Evolutionary conservation across 2,797 vertebrate species (phyloP).

Genomic region (Aselliscus stoliczkanus): DNA sequence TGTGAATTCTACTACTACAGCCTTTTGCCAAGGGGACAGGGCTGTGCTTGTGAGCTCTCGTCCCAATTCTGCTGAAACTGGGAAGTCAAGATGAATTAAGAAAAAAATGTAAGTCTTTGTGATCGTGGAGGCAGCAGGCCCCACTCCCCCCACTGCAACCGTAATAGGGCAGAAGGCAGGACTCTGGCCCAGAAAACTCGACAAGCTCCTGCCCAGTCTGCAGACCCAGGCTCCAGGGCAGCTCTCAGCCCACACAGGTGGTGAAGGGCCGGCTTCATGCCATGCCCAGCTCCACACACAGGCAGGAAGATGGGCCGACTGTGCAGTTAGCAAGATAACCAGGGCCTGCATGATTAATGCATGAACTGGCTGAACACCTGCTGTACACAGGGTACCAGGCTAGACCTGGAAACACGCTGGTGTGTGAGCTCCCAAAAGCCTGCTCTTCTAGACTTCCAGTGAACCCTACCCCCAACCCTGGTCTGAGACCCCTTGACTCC

Average conservation of each 20-base stretch:
- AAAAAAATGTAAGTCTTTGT: not conserved
- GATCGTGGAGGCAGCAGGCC: not conserved
- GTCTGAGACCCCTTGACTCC: not conserved
- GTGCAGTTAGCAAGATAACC: not conserved
- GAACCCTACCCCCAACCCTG: not conserved
- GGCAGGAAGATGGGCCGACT: not conserved
- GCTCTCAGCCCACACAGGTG: not conserved
- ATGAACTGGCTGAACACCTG: not conserved
- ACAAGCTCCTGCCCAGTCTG: not conserved
- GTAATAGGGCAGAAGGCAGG: not conserved
- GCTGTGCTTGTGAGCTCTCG: not conserved
- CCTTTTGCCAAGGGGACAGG: not conserved
- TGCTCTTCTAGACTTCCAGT: not conserved
- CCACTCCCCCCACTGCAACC: not conserved
- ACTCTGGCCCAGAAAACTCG: not conserved
- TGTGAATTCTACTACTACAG: not conserved
- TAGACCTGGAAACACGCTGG: not conserved
- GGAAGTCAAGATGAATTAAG: constrained; percentile 4
- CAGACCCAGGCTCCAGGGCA: not conserved
- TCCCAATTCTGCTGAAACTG: constrained; percentile 9
- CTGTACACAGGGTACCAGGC: not conserved
- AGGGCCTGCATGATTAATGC: not conserved
- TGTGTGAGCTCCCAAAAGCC: not conserved
- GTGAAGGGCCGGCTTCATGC: not conserved
- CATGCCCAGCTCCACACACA: not conserved